phyloP scores from a whole-genome alignment of 2,113 vertebrate species.

The Megalops atlanticus region DNA sequence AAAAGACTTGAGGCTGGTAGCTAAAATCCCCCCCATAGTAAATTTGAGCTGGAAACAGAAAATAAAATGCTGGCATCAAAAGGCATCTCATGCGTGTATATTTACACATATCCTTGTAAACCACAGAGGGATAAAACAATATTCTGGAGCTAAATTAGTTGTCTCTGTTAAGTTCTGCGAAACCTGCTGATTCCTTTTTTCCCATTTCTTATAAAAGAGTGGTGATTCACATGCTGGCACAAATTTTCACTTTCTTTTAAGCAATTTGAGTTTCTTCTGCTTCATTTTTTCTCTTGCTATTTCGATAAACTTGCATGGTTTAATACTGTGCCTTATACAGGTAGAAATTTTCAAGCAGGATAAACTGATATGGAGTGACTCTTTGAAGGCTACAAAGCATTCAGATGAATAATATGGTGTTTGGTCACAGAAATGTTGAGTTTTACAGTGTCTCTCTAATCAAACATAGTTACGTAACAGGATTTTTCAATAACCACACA shows the following conservation, averaged over 20 bases:
- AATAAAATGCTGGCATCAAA: constrained; percentile 30
- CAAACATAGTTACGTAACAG: neutral
- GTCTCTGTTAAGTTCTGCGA: constrained; percentile 33
- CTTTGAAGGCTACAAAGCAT: too few relatives aligned
- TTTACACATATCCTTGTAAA: neutral
- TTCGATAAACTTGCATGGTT: neutral
- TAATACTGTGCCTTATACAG: too few relatives aligned
- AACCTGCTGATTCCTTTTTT: constrained; percentile 32
- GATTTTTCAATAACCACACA: neutral
- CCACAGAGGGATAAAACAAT: constrained; percentile 30
- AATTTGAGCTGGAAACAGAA: constrained; percentile 22
- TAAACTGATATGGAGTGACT: too few relatives aligned
- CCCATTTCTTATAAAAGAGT: constrained; percentile 34
- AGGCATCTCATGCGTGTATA: neutral
- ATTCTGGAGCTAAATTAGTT: constrained; percentile 24
- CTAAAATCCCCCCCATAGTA: constrained; percentile 25
- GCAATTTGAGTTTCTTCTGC: neutral
- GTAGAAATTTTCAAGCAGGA: too few relatives aligned
- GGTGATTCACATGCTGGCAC: constrained; percentile 33
- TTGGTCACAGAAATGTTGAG: too few relatives aligned
- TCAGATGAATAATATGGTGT: too few relatives aligned
- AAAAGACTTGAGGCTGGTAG: constrained; percentile 28
- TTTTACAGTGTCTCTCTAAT: too few relatives aligned
- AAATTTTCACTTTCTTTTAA: neutral
- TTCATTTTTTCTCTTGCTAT: neutral